Conservation (phyloP, 2,113 vertebrate species). For the Chloropsis hardwickii region DNA sequence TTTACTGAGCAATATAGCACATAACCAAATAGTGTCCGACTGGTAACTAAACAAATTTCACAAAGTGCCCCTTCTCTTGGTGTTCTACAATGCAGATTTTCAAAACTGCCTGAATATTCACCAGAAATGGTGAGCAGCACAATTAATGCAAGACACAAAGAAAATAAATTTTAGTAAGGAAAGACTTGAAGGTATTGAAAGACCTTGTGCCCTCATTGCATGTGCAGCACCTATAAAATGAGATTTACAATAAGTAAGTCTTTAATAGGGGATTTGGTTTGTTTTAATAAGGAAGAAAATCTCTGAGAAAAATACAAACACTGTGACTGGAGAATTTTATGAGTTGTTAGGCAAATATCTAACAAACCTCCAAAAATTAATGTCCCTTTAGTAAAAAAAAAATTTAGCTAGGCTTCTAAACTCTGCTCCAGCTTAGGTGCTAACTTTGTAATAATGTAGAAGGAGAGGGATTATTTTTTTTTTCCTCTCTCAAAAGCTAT, state of each 20-base stretch:
- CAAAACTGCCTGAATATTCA: neutral
- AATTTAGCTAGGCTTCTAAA: neutral
- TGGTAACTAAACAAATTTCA: neutral
- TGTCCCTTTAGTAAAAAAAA: neutral
- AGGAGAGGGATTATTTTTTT: too few species aligned
- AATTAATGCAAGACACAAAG: neutral
- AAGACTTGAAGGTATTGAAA: neutral
- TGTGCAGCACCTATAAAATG: fast-evolving
- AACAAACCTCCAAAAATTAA: neutral
- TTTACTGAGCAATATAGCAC: neutral
- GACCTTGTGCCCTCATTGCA: neutral
- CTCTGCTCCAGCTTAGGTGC: too few species aligned
- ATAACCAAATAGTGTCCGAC: neutral
- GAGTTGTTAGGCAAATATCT: neutral
- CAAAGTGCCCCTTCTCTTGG: neutral
- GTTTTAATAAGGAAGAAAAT: neutral
- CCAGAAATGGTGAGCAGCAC: neutral
- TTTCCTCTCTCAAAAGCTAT: neutral
- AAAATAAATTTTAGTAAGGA: neutral
- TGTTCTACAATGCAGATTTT: neutral
- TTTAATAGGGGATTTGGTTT: neutral
- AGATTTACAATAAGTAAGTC: neutral
- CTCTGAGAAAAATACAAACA: neutral
- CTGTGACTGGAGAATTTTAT: neutral
- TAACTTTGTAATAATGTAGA: too few species aligned